These are phyloP conservation scores for Saccostrea echinata DNA, from an alignment of 1,140 invertebrate genomes.

Conservation along the genomic window DNA sequence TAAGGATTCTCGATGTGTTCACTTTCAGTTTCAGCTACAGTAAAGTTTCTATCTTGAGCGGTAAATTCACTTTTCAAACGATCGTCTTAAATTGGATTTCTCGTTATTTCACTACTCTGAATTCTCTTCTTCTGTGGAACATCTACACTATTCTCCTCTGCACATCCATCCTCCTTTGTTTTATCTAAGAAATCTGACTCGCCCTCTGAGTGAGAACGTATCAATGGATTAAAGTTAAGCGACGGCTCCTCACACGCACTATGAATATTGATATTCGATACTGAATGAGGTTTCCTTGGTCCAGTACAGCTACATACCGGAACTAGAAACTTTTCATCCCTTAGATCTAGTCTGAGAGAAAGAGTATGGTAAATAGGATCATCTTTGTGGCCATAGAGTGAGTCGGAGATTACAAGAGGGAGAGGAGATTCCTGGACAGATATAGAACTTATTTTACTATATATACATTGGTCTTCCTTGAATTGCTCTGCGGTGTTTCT, in stretches of 20 bases:
- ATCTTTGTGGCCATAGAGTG: neutral
- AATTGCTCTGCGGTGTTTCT: neutral
- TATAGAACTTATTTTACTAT: neutral
- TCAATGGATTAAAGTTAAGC: neutral
- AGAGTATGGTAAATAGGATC: neutral
- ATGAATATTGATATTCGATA: neutral
- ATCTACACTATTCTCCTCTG: neutral
- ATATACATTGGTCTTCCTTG: neutral
- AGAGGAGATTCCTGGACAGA: neutral
- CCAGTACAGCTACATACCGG: neutral
- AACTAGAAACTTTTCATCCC: neutral
- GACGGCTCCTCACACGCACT: neutral
- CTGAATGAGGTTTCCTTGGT: neutral
- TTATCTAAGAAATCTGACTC: neutral
- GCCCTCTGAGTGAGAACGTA: neutral
- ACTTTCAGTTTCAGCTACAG: no score
- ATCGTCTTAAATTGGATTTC: no score
- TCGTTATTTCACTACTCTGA: no score
- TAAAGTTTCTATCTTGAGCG: no score
- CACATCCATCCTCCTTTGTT: neutral
- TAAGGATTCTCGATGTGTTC: no score
- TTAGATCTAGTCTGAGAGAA: neutral
- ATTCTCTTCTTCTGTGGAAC: no score
- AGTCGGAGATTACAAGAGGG: neutral
- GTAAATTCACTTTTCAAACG: no score